Base-by-base conservation (phyloP, 1,140 invertebrate species). In the Lamellibrachia luymesi region DNA sequence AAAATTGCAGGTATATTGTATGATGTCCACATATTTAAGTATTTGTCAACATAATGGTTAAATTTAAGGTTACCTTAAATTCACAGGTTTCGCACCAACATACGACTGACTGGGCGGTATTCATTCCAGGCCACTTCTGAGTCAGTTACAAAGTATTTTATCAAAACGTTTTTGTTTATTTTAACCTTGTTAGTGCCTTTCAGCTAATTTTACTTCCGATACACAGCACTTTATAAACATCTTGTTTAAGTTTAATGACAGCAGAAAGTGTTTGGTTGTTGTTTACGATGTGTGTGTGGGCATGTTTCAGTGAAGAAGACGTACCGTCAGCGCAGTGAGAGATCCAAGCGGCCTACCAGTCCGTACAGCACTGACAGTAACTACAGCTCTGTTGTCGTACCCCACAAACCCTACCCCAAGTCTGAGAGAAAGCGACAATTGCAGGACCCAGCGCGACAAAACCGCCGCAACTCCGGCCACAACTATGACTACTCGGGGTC, bases 331-430 rank as follows among this genome's bases (percentile, higher is more conserved):
- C 92, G 94, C 51, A 94, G 95, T 49, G 94, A 95, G 64, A 94
- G 94, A 5, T 50, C 92, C 50, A 94, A 94, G 7, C 94, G 96
- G 25, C 95, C 96, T 1, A 94, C 95, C 50, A 96, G 96, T 94
- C 96, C 96, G 17, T 96, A 97, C 94, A 96, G 96, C 93, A 96
- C 96, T 4, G 96, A 97, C 94, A 96, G 96, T 93, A 97, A 96
- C 94, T 95, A 96, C 94, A 96, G 96, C 94, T 94, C 95, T 92
- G 94, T 96, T 13, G 95, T 95, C 50, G 80, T 49, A 90, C 91
- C 94, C 27, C 91, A 93, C 51, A 96, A 95, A 93, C 96, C 95
- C 38, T 96, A 96, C 92, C 95, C 96, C 8, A 96, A 96, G 95
- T 96, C 96, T 92, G 94, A 96, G 93, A 95, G 96, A 92, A 96